phyloP scores from a whole-genome alignment of 2,113 vertebrate genomes.

The Cynocephalus volans region DNA sequence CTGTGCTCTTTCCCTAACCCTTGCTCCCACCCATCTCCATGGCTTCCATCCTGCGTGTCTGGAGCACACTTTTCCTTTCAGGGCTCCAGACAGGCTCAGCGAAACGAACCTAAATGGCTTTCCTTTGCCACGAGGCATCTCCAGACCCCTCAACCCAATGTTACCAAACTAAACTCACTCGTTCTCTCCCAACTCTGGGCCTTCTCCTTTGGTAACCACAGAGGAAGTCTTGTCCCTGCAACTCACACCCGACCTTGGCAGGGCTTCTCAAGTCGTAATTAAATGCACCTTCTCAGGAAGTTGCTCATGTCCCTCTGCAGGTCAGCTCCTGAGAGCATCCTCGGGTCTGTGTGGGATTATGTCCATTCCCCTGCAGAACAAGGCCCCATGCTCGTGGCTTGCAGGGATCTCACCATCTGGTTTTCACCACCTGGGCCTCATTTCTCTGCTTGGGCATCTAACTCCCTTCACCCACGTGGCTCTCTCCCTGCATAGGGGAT shows the following conservation, averaged over 20 bases:
- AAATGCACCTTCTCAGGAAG: neutral
- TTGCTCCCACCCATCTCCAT: too few species aligned
- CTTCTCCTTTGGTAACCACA: neutral
- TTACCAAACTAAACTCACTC: neutral
- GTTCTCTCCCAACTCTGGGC: neutral
- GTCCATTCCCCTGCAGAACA: too few species aligned
- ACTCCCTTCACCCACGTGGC: neutral
- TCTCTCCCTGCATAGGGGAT: neutral
- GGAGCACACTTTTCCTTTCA: neutral
- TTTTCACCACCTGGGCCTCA: neutral
- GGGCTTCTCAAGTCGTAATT: too few species aligned
- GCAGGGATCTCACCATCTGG: neutral
- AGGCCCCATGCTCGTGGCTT: neutral
- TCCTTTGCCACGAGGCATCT: neutral
- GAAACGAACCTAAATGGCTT: neutral
- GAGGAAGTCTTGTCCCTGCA: neutral
- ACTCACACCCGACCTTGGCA: neutral
- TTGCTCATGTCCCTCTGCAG: accelerated
- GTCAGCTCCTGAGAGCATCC: neutral
- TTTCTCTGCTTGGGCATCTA: neutral
- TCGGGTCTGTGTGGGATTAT: too few species aligned
- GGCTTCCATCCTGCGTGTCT: neutral
- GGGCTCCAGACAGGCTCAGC: neutral
- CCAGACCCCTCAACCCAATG: neutral
- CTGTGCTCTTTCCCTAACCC: neutral